phyloP scores from a whole-genome alignment of 2,888 invertebrate genomes.

The Eupithecia vulgata region DNA sequence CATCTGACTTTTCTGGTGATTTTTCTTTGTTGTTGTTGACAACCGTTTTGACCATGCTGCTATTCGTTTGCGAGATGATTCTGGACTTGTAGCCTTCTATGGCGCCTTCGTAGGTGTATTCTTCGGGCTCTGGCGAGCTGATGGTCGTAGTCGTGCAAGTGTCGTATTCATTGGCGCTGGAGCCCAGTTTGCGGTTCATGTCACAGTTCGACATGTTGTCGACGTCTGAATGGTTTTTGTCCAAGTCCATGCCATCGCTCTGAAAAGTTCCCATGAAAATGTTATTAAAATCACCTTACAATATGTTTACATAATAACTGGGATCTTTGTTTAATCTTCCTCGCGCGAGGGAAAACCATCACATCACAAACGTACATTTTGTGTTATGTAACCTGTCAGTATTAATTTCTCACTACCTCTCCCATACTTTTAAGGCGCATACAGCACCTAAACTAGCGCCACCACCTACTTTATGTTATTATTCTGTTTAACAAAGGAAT shows the following conservation, averaged over 20 bases:
- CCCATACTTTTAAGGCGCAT: background rate
- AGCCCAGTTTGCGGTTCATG: conserved; percentile 77
- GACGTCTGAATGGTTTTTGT: conserved; percentile 81
- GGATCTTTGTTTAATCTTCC: background rate
- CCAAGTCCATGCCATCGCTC: conserved; percentile 86
- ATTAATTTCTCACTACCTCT: background rate
- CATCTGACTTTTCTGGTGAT: conserved; percentile 71
- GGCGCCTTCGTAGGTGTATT: conserved; percentile 94
- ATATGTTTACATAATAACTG: background rate
- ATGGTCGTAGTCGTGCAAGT: conserved; percentile 87
- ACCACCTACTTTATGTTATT: too few relatives aligned
- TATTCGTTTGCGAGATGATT: conserved; percentile 86
- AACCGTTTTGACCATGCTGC: conserved; percentile 74
- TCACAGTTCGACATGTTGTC: conserved; percentile 79
- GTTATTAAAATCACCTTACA: background rate
- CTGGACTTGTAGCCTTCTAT: conserved; percentile 93
- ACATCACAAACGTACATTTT: background rate
- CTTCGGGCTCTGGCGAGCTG: conserved; percentile 88
- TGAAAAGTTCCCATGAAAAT: conserved; percentile 51
- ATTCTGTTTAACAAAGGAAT: too few relatives aligned
- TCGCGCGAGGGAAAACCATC: background rate
- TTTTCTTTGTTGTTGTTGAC: conserved; percentile 78
- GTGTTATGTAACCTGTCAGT: background rate
- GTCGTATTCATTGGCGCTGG: conserved; percentile 86
- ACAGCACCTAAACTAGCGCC: too few relatives aligned